A percentile compares a stretch with the other conserved stretches of the same genome.
These are phyloP conservation scores for Nebria ingens DNA, from an alignment of 1,140 invertebrate species.

Conservation along the genomic window DNA sequence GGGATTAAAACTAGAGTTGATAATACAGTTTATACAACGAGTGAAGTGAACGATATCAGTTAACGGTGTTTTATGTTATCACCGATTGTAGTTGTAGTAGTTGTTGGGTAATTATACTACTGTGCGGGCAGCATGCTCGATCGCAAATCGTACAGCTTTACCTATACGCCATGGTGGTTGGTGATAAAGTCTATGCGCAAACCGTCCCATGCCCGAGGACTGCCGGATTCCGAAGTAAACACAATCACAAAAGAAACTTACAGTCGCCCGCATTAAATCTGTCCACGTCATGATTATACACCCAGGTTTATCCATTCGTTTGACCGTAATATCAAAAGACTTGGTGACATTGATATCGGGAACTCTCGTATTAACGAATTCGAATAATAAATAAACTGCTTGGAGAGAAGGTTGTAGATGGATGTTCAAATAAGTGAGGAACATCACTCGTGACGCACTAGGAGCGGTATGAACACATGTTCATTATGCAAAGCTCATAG, in stretches of 20 bases:
- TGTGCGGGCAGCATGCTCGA: neutral
- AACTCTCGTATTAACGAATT: too few relatives aligned
- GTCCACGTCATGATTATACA: too few relatives aligned
- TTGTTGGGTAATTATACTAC: too few relatives aligned
- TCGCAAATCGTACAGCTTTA: neutral
- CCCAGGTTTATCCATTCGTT: too few relatives aligned
- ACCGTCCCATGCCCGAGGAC: neutral
- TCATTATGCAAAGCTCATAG: neutral
- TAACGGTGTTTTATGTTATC: slow-evolving; percentile 1
- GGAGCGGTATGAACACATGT: neutral
- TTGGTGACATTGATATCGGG: too few relatives aligned
- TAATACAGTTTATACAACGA: too few relatives aligned
- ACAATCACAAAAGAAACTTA: too few relatives aligned
- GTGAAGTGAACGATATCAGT: neutral
- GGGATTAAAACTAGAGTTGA: too few relatives aligned
- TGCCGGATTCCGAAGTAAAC: neutral
- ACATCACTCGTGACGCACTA: neutral
- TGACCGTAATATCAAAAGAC: too few relatives aligned
- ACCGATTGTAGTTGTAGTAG: neutral
- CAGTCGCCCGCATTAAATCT: too few relatives aligned
- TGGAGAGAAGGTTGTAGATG: too few relatives aligned
- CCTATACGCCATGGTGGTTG: neutral
- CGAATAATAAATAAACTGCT: too few relatives aligned
- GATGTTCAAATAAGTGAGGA: neutral
- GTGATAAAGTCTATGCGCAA: neutral